Base-by-base conservation (phyloP, 2,113 vertebrate genomes). In the Eulemur rufifrons region DNA sequence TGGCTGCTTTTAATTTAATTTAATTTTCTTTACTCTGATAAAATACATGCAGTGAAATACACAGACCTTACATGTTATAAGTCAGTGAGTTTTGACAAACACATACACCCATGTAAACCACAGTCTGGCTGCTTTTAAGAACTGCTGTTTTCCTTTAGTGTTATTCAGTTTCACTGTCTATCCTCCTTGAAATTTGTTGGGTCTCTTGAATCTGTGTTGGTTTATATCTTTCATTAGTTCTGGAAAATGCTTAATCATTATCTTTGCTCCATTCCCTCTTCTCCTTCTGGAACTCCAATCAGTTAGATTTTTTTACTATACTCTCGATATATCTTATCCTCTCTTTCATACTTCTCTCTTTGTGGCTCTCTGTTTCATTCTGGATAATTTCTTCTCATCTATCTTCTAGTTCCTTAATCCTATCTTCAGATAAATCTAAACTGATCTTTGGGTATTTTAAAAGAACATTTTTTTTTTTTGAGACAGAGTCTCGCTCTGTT, bases 1-100 rank as follows among this genome's bases (percentile, higher is more conserved):
- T 56, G 47, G 29, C 29, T 76, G 66, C 66, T 74, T 89, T 89
- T 83, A 11, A 89, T 94, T 97, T 78, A 52, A 32, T 86, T 69
- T 2, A 54, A 81, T 37, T 81, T 76, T 45, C 56, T 83, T 83
- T 63, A 23, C 61, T 89, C 37, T 88, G 73, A 11, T 77, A 42
- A 94, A 47, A 77, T 77, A 29, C 68, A 23, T 69, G 61, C 63
- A 59, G 6, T 76, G 42, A 95, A 80, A 42, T 34, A 3, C 34
- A 52, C 17, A 86, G 89, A 37, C 29, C 88, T 95, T 63, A 11
- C 42, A 18, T 21, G 25, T 45, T 18, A 45, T 6, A 90, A 81
- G 69, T 59, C 92, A 77, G 54, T 6, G 47, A 69, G 20, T 37
- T 76, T 64, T 95, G 66, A 64, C 37, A 81, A 56, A 93, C 4